Conservation (phyloP, 2,797 vertebrate genomes). For the Enteromius viviparus region DNA sequence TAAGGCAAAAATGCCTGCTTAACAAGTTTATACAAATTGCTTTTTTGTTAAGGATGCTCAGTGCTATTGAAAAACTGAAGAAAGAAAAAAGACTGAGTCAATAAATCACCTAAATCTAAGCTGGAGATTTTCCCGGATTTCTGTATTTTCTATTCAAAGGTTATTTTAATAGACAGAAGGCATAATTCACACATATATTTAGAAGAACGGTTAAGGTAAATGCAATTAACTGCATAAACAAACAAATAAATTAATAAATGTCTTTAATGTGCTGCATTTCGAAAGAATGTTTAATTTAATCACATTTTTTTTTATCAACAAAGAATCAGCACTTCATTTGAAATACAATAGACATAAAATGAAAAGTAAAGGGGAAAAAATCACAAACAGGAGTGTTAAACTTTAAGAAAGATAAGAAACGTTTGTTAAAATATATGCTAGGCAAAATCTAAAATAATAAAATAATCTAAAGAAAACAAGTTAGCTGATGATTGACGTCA, state of each 20-base stretch:
- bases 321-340: not conserved
- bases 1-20: conserved; percentile 86
- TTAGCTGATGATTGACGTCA: not conserved
- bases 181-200: not conserved
- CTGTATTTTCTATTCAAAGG: not conserved
- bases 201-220: not conserved
- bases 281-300: not conserved
- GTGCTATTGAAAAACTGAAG: conserved; percentile 62
- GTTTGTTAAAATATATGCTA: not conserved
- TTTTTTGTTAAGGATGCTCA: conserved; percentile 80
- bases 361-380: not conserved
- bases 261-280: not conserved
- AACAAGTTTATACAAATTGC: conserved; percentile 89
- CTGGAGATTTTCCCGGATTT: not conserved
- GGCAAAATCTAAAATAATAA: not conserved
- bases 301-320: not conserved
- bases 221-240: not conserved
- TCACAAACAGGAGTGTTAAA: not conserved
- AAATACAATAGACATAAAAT: not conserved
- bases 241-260: not conserved
- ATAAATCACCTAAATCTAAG: not conserved
- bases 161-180: not conserved
- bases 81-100: conserved; percentile 73
- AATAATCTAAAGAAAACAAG: not conserved
- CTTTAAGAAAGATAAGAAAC: not conserved